phyloP scores from a whole-genome alignment of 2,797 vertebrate genomes.

The Crocodylus rhombifer region DNA sequence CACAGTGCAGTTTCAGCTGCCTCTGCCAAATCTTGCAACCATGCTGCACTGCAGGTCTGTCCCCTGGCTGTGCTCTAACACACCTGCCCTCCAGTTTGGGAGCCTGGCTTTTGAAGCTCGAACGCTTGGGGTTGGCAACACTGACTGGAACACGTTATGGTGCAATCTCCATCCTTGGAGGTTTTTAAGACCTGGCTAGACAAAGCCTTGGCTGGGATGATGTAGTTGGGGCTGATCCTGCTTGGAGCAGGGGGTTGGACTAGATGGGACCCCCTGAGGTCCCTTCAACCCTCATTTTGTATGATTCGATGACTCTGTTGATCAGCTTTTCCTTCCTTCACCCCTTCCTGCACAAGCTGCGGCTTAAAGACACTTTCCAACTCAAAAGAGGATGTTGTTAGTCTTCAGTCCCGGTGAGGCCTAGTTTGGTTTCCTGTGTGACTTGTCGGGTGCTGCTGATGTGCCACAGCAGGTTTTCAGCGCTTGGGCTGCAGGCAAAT shows the following conservation, averaged over 20 bases:
- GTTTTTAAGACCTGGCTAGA: too few relatives aligned
- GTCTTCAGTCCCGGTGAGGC: not conserved
- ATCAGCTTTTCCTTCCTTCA: not conserved
- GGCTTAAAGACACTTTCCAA: not conserved
- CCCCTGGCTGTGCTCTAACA: not conserved
- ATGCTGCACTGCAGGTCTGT: not conserved
- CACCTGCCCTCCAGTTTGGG: not conserved
- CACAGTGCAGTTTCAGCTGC: not conserved
- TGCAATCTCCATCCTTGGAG: too few relatives aligned
- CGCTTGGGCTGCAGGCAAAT: not conserved
- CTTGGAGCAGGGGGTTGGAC: too few relatives aligned
- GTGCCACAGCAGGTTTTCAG: not conserved
- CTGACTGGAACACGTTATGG: not conserved
- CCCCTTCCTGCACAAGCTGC: not conserved
- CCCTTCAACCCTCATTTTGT: too few relatives aligned
- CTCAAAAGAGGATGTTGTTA: not conserved
- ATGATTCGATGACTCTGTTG: not conserved
- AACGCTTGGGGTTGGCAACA: not conserved
- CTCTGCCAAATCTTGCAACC: not conserved
- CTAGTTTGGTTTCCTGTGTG: not conserved
- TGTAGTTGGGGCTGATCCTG: too few relatives aligned
- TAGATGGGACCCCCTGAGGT: too few relatives aligned
- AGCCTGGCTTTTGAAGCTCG: not conserved
- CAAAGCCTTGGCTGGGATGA: too few relatives aligned
- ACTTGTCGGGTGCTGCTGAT: not conserved